Conservation (phyloP, 2,888 invertebrate species). For the Stenichneumon culpator region DNA sequence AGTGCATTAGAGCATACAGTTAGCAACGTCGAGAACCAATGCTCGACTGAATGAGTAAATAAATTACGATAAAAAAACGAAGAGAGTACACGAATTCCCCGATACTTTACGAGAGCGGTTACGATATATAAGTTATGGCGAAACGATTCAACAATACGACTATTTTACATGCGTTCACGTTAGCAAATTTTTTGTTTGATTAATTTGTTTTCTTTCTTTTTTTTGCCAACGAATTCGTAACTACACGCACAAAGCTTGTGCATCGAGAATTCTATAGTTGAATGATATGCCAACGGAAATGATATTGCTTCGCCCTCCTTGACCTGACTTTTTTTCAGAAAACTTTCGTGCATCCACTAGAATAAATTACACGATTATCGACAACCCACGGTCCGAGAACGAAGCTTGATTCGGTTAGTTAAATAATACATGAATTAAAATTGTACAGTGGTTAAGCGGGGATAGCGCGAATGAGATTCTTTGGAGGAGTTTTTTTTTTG, state of each 20-base stretch:
- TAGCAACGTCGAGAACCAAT: conserved; percentile 33
- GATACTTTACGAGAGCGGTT: conserved; percentile 16
- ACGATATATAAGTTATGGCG: conserved; percentile 48
- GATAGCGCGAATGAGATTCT: conserved; percentile 77
- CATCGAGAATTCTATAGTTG: conserved; percentile 27
- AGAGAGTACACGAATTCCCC: conserved; percentile 25
- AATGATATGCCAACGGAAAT: conserved; percentile 51
- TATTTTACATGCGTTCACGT: conserved; percentile 48
- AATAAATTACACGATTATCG: conserved; percentile 45
- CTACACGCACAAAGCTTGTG: conserved; percentile 51
- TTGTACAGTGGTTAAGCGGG: conserved; percentile 73
- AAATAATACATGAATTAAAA: conserved; percentile 77
- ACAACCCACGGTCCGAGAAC: conserved; percentile 64
- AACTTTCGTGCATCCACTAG: conserved; percentile 42
- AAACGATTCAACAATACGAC: conserved; percentile 61
- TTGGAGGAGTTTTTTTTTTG: conserved; percentile 80
- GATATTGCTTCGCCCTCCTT: conserved; percentile 42
- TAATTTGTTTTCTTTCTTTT: conserved; percentile 41
- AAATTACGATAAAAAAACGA: conserved; percentile 40
- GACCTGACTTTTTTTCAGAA: conserved; percentile 10
- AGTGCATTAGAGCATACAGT: conserved; percentile 7
- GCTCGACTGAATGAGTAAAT: conserved; percentile 37
- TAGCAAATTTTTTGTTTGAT: conserved; percentile 54
- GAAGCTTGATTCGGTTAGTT: conserved; percentile 73
- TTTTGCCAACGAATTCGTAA: conserved; percentile 31